phyloP scores from a whole-genome alignment of 2,888 invertebrate genomes.

The Imbricaverruca yamaguchii region DNA sequence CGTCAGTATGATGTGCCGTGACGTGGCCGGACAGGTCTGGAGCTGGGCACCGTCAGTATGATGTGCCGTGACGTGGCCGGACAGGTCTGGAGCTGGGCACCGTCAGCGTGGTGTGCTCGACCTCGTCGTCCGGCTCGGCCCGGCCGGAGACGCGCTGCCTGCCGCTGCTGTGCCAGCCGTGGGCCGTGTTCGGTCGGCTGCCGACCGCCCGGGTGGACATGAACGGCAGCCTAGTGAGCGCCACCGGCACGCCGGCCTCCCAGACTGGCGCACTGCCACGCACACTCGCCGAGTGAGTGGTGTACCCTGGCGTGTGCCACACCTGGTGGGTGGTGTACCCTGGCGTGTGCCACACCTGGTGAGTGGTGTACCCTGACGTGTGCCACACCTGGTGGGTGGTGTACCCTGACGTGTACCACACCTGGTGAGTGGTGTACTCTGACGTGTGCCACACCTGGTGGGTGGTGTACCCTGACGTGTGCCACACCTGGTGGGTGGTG shows the following conservation, averaged over 20 bases:
- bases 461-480: too few species aligned
- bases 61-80: neutral
- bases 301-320: neutral
- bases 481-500: too few species aligned
- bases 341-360: too few species aligned
- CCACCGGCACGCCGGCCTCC: neutral
- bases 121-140: neutral
- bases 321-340: too few species aligned
- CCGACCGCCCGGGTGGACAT: neutral
- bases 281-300: neutral
- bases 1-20: constrained; percentile 24
- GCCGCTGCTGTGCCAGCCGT: constrained; percentile 24
- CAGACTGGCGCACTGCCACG: neutral
- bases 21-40: constrained; percentile 22
- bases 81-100: constrained; percentile 2
- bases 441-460: too few species aligned
- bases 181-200: constrained; percentile 22
- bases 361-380: too few species aligned
- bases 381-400: too few species aligned
- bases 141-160: neutral
- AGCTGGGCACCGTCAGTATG: neutral
- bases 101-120: neutral
- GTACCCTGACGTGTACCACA: too few species aligned
- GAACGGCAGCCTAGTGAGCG: constrained; percentile 2
- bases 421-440: too few species aligned